Evolutionary conservation across 2,888 invertebrate genomes (phyloP), one percentile per base, ranked within the genome.

Genomic region (Rhaphigaster nebulosa): DNA sequence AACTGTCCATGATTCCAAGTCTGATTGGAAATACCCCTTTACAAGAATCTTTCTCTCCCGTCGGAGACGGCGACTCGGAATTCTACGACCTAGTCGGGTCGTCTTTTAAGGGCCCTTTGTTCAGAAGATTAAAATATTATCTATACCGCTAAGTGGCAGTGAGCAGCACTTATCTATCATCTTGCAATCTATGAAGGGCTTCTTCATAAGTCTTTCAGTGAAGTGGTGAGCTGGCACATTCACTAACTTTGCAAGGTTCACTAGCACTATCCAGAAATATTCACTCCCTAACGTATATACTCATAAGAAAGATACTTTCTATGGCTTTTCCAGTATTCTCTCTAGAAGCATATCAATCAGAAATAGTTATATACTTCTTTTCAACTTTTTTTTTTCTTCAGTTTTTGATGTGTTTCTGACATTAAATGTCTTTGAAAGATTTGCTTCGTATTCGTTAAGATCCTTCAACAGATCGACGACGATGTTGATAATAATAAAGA

Each of bases 211-310:
- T 23, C 70, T 38, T 76, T 38, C 70, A 38, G 6, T 76, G 34
- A 76, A 76, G 70, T 76, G 70, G 70, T 38, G 70, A 76, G 70
- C 70, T 76, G 70, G 70, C 70, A 76, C 70, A 76, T 20, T 76
- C 38, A 76, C 70, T 29, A 29, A 65, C 65, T 65, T 65, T 34
- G 34, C 18, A 34, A 15, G 34, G 18, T 76, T 76, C 15, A 38
- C 34, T 38, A 20, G 18, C 70, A 8, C 20, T 23, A 38, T 1
- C 1, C 20, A 38, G 70, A 8, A 76, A 38, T 23, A 34, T 38
- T 38, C 70, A 38, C 20, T 65, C 1, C 13, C 13, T 60, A n/a
- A n/a, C n/a, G n/a, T n/a, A n/a, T n/a, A n/a, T n/a, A n/a, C n/a
- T n/a, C n/a, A n/a, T n/a, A n/a, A n/a, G n/a, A n/a, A n/a, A n/a